These are phyloP conservation scores for Ceratina australensis DNA, from an alignment of 1,140 invertebrate genomes.

Conservation along the genomic window DNA sequence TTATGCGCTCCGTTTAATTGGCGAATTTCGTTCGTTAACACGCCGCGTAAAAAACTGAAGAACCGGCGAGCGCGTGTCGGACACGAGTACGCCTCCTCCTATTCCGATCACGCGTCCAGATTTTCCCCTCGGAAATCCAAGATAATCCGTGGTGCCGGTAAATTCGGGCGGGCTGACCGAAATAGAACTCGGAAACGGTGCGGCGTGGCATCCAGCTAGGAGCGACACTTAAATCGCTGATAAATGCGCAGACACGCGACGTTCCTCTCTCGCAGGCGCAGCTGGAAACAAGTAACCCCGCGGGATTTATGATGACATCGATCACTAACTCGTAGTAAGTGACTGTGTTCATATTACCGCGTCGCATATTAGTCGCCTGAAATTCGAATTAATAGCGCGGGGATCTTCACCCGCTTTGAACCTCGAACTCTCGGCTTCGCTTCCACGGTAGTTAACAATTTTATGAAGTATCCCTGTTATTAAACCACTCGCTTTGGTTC, in stretches of 20 bases:
- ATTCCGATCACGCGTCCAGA: neutral
- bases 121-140: neutral
- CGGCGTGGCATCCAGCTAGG: neutral
- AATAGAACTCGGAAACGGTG: conserved; percentile 2
- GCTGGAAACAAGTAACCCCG: conserved; percentile 3
- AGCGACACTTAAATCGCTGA: conserved; percentile 46
- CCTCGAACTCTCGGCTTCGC: neutral
- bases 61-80: no score
- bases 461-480: no score
- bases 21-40: no score
- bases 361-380: conserved; percentile 24
- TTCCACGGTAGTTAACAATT: neutral
- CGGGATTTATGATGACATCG: conserved; percentile 42
- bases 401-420: neutral
- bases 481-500: no score
- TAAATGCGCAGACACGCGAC: conserved; percentile 47
- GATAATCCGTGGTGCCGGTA: neutral
- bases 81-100: no score
- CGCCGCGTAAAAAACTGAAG: no score
- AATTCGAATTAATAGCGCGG: conserved; percentile 1
- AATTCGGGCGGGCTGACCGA: neutral
- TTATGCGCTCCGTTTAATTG: no score
- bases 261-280: conserved; percentile 13
- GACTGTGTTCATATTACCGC: neutral
- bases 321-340: conserved; percentile 6